These are phyloP conservation scores for Rhizomys pruinosus DNA, from an alignment of 2,113 vertebrate species.

Conservation along the genomic window DNA sequence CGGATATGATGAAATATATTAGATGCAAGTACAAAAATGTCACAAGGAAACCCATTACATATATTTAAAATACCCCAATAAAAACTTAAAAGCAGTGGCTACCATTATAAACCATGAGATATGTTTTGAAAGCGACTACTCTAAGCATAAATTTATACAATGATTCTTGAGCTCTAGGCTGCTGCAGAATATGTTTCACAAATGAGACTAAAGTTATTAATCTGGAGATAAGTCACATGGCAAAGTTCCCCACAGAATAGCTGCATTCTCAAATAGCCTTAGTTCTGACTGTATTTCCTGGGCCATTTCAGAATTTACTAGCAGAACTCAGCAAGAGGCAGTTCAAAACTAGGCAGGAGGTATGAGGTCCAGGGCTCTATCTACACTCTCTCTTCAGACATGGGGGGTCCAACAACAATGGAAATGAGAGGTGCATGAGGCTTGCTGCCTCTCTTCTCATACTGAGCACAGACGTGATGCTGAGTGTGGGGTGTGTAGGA, in stretches of 20 bases:
- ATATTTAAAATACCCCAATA: not conserved
- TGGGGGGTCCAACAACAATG: not conserved
- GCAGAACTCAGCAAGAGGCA: not conserved
- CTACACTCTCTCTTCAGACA: not conserved
- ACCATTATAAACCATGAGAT: not conserved
- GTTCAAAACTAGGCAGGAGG: not conserved
- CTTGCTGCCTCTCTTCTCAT: not conserved
- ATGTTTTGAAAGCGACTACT: constrained; percentile 16
- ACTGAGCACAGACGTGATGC: not conserved
- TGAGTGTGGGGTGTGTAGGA: rapidly evolving
- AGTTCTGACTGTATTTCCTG: not conserved
- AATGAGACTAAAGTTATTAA: not conserved
- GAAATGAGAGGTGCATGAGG: not conserved
- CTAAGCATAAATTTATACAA: not conserved
- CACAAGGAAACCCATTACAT: not conserved
- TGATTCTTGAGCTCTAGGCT: not conserved
- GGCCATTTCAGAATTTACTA: not conserved
- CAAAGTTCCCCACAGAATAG: not conserved
- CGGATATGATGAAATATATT: not conserved
- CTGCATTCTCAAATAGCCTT: not conserved
- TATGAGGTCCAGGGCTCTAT: not conserved
- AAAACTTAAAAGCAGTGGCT: not conserved
- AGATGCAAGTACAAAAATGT: not conserved
- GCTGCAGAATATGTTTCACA: too few relatives aligned
- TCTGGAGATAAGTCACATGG: not conserved